Percentiles rank a stretch among this genome's conserved stretches.
These are phyloP conservation scores for Agriopis aurantiaria DNA, from an alignment of 2,888 invertebrate genomes.

Conservation along the genomic window DNA sequence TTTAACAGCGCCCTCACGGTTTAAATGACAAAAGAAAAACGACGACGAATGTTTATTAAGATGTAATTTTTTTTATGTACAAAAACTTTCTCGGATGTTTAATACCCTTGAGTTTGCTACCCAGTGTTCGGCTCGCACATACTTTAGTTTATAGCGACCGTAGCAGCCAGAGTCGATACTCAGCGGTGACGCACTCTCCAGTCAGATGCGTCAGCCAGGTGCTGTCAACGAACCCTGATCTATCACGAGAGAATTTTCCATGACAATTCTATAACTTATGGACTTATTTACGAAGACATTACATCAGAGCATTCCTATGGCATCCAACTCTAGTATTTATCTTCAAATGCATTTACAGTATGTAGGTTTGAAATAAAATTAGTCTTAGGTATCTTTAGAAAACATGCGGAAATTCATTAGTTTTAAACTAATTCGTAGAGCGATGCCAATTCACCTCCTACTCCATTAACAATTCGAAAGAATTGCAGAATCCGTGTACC, in stretches of 20 bases:
- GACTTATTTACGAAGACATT: not conserved
- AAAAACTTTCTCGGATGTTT: not conserved
- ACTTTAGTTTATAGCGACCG: slow-evolving; percentile 1
- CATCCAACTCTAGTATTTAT: not conserved
- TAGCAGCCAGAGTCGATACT: slow-evolving; percentile 53
- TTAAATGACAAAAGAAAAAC: too few species aligned
- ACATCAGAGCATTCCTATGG: not conserved
- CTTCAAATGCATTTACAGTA: not conserved
- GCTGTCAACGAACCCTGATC: slow-evolving; percentile 64
- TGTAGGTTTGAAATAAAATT: not conserved
- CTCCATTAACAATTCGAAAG: slow-evolving; percentile 25
- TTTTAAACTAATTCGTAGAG: not conserved
- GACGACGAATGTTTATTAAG: too few species aligned
- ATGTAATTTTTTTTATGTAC: too few species aligned
- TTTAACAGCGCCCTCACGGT: too few species aligned
- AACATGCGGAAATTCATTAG: slow-evolving; percentile 17
- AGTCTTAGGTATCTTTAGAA: not conserved
- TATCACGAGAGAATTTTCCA: slow-evolving; percentile 49
- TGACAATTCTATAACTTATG: slow-evolving; percentile 33
- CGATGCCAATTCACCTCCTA: slow-evolving; percentile 7
- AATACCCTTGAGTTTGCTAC: not conserved
- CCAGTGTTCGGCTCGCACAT: not conserved
- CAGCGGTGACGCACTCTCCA: slow-evolving; percentile 62
- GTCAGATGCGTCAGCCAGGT: slow-evolving; percentile 55
- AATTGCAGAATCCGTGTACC: slow-evolving; percentile 13